Percentiles rank a stretch among this genome's conserved stretches.
These are phyloP conservation scores for Drosophila villosipedis DNA, from an alignment of 2,888 invertebrate genomes.

Conservation along the genomic window DNA sequence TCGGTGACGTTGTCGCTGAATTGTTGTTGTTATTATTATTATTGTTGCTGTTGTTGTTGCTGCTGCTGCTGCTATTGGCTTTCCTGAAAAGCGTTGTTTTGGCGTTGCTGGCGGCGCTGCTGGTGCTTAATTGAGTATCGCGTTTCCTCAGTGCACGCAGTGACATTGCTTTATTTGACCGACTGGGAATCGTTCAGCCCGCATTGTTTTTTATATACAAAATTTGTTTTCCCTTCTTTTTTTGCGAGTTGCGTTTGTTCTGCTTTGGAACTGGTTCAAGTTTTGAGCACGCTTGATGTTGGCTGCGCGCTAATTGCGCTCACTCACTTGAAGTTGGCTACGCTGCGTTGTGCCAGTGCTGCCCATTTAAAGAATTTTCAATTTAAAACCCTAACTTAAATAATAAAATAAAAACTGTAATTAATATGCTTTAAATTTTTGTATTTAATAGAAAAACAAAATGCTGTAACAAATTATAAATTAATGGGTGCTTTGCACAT, in stretches of 20 bases:
- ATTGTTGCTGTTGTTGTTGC: conserved; percentile 25
- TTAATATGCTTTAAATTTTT: conserved; percentile 17
- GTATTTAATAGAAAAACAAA: conserved; percentile 3
- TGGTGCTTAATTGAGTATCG: conserved; percentile 63
- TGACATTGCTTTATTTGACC: conserved; percentile 81
- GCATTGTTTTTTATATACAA: conserved; percentile 26
- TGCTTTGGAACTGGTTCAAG: conserved; percentile 22
- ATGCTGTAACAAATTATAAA: conserved; percentile 26
- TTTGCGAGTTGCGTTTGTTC: conserved; percentile 33
- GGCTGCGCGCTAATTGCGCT: conserved; percentile 23
- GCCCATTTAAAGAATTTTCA: not conserved
- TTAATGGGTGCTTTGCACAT: conserved; percentile 8
- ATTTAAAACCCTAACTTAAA: not conserved
- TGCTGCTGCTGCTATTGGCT: conserved; percentile 56
- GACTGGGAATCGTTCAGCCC: conserved; percentile 40
- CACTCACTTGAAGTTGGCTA: conserved; percentile 1
- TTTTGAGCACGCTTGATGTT: conserved; percentile 19
- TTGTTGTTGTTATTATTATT: conserved; percentile 28
- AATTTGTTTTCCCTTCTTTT: conserved; percentile 38
- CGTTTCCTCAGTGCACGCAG: conserved; percentile 85
- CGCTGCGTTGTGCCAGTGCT: conserved; percentile 6
- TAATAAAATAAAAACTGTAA: not conserved
- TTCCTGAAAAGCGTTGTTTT: conserved; percentile 55
- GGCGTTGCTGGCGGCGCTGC: conserved; percentile 26
- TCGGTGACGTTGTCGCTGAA: conserved; percentile 55